Percentiles rank a stretch among this genome's conserved stretches.
phyloP scores from a whole-genome alignment of 2,113 vertebrate species.

The Pipra filicauda region DNA sequence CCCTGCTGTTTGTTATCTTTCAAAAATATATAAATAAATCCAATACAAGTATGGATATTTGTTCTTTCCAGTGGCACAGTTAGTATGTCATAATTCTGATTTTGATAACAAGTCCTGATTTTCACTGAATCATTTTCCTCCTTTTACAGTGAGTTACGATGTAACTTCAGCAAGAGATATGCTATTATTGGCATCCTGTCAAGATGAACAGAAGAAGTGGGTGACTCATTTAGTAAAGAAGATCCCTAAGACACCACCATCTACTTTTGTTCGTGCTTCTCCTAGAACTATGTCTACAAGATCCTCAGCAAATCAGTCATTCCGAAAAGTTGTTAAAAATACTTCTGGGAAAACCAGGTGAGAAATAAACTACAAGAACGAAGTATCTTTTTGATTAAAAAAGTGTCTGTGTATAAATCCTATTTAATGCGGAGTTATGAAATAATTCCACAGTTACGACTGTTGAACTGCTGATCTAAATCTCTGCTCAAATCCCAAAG shows the following conservation, averaged over 20 bases:
- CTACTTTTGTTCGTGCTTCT: constrained; percentile 90
- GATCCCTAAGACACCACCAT: constrained; percentile 94
- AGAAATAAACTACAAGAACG: constrained; percentile 42
- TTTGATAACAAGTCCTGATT: background rate
- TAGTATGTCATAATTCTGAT: background rate
- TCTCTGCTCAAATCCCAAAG: background rate
- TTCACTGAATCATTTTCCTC: background rate
- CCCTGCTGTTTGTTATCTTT: background rate
- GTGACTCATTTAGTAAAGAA: constrained; percentile 98
- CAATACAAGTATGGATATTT: background rate
- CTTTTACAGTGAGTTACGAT: constrained; percentile 90
- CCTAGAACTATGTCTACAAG: constrained; percentile 92
- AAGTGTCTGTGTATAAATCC: background rate
- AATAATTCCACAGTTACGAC: background rate
- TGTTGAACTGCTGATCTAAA: background rate
- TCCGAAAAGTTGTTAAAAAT: constrained; percentile 93
- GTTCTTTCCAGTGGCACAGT: background rate
- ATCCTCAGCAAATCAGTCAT: constrained; percentile 93
- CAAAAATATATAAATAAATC: background rate
- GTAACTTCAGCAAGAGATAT: constrained; percentile 96
- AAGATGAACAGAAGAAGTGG: constrained; percentile 99
- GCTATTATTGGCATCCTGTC: constrained; percentile 91
- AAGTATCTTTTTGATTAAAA: background rate
- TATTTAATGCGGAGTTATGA: background rate
- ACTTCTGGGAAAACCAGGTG: constrained; percentile 94